phyloP scores from a whole-genome alignment of 2,113 vertebrate genomes.

The Nematolebias whitei region DNA sequence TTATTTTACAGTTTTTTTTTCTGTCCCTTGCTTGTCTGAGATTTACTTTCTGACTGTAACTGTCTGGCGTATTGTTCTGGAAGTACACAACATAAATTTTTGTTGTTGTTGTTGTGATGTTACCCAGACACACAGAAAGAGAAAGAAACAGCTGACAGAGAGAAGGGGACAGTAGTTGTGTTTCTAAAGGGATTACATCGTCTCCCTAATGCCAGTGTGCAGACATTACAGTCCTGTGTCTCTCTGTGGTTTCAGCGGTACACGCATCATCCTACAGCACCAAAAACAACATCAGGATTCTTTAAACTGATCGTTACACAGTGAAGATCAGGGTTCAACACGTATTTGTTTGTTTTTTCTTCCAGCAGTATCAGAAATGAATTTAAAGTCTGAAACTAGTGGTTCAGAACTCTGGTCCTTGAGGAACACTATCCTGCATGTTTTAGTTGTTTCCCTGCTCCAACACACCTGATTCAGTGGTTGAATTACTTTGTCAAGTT shows the following conservation, averaged over 20 bases:
- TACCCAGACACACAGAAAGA: constrained; percentile 30
- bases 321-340: no score
- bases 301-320: no score
- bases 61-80: constrained; percentile 10
- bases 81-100: constrained; percentile 41
- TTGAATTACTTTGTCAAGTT: no score
- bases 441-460: no score
- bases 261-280: not conserved
- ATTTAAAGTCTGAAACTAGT: no score
- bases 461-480: no score
- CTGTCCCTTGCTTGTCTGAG: constrained; percentile 5
- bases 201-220: constrained; percentile 63
- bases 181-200: constrained; percentile 72
- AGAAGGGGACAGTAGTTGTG: constrained; percentile 46
- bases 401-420: no score
- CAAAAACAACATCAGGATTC: no score
- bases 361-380: no score
- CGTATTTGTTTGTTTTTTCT: no score
- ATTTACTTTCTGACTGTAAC: constrained; percentile 39
- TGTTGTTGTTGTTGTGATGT: constrained; percentile 29
- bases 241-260: not conserved
- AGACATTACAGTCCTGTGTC: constrained; percentile 32
- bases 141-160: constrained; percentile 18
- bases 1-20: constrained; percentile 5
- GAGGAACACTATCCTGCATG: no score